A percentile compares a stretch with the other conserved stretches of the same genome.
These are phyloP conservation scores for Oreochromis mossambicus DNA, from an alignment of 2,797 vertebrate species.

Conservation along the genomic window DNA sequence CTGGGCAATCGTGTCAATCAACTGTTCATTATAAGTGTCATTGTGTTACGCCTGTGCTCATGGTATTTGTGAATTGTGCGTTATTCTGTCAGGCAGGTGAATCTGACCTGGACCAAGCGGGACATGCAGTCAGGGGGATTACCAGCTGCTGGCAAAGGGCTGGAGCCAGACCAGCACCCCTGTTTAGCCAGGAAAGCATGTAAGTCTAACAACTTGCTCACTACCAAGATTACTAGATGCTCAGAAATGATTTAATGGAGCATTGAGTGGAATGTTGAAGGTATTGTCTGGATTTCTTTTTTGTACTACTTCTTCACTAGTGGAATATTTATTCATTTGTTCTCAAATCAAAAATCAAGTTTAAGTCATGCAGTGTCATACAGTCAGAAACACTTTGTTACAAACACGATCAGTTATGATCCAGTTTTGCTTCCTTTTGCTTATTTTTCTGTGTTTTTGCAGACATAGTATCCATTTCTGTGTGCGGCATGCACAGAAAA, in stretches of 20 bases:
- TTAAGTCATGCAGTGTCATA: background rate
- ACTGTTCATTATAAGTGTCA: background rate
- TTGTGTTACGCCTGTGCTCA: background rate
- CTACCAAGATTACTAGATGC: background rate
- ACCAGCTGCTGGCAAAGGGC: conserved; percentile 30
- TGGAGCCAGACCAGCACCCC: conserved; percentile 46
- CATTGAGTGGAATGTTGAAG: background rate
- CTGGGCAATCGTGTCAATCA: background rate
- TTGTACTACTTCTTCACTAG: background rate
- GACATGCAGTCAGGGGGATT: conserved; percentile 52
- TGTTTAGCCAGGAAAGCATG: conserved; percentile 69
- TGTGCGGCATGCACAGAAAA: background rate
- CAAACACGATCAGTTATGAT: background rate
- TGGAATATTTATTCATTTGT: background rate
- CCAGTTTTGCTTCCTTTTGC: background rate
- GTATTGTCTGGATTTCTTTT: background rate
- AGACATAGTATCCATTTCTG: background rate
- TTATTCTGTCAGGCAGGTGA: conserved; percentile 55
- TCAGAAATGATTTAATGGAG: background rate
- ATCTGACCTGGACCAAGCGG: conserved; percentile 70
- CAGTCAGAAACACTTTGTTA: background rate
- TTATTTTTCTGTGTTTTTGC: background rate
- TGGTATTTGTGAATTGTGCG: background rate
- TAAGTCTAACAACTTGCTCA: conserved; percentile 43
- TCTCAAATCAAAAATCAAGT: background rate